Evolutionary conservation across 2,888 invertebrate genomes (phyloP), one percentile per base, ranked within the genome.

Genomic region (Ormyrus labotus): DNA sequence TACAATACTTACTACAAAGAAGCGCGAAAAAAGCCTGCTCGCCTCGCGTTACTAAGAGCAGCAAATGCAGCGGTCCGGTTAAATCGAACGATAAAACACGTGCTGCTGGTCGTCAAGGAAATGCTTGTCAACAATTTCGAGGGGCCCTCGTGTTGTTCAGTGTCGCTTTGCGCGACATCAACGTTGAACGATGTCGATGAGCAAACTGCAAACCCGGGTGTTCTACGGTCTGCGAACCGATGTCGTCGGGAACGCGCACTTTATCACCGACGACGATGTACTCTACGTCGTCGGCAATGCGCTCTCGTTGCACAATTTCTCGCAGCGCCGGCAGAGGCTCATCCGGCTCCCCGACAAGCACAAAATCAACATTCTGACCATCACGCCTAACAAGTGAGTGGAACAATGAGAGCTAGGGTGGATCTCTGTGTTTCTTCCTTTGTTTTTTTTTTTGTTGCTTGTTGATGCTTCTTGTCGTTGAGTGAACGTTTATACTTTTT

Each of bases 241-340:
- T 82, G 92, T 94, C 81, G 92, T 92, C 84, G 94, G 94, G 78
- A 96, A 96, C 89, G 94, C 94, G 6, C 94, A 95, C 87, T 96
- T 94, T 86, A 91, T 95, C 76, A 92, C 93, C 34, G 96, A 95
- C 87, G 93, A 95, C 48, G 96, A 96, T 87, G 93, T 96, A 58
- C 92, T 96, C 69, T 96, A 96, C 90, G 96, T 96, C 0, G 95
- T 95, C 51, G 96, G 96, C 72, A 94, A 95, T 71, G 95, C 95
- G 0, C 91, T 97, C 69, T 93, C 94, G 0, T 92, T 96, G 81
- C 96, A 97, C 86, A 95, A 96, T 88, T 94, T 94, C 88, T 92
- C 93, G 7, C 93, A 94, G 85, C 94, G 94, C 87, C 94, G 93
- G 83, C 96, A 97, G 88, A 94, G 94, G 86, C 95, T 95, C 86